Base-by-base conservation (phyloP, 2,113 vertebrate species). In the Parotia lawesii region DNA sequence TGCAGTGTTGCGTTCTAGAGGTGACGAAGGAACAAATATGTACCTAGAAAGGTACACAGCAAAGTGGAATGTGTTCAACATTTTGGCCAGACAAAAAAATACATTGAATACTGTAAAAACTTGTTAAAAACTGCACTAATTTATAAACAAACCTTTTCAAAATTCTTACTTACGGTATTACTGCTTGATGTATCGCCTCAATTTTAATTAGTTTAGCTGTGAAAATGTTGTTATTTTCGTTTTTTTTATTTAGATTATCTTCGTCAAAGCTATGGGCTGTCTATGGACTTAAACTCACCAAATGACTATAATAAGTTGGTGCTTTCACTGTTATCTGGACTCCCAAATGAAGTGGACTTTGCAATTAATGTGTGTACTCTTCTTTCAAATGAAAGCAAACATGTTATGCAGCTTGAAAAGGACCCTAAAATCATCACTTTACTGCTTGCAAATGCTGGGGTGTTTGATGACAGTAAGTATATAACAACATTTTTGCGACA, bases 271-370 rank as follows among this genome's bases (percentile, higher is more conserved):
- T 99, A 99, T 97, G 99, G 99, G 95, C 98, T 99, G 90, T 99
- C 99, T 88, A 98, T 98, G 95, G 99, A 99, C 95, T 99, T 99
- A 89, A 98, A 98, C 94, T 98, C 99, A 84, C 98, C 99, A 97
- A 99, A 99, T 87, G 99, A 99, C 98, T 99, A 99, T 98, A 99
- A 99, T 98, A 99, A 99, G 98, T 97, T 99, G 99, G 99, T 99
- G 99, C 99, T 99, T 97, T 99, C 99, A 87, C 98, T 99, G 83
- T 98, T 99, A 87, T 99, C 99, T 97, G 99, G 99, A 97, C 98
- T 99, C 95, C 99, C 99, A 95, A 99, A 99, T 92, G 99, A 99
- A 98, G 99, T 99, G 98, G 99, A 99, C 97, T 99, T 99, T 58
- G 99, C 99, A 95, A 99, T 99, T 96, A 99, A 99, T 50, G 99